These are phyloP conservation scores for Buceros bicornis DNA, from an alignment of 2,797 vertebrate species.

Conservation along the genomic window DNA sequence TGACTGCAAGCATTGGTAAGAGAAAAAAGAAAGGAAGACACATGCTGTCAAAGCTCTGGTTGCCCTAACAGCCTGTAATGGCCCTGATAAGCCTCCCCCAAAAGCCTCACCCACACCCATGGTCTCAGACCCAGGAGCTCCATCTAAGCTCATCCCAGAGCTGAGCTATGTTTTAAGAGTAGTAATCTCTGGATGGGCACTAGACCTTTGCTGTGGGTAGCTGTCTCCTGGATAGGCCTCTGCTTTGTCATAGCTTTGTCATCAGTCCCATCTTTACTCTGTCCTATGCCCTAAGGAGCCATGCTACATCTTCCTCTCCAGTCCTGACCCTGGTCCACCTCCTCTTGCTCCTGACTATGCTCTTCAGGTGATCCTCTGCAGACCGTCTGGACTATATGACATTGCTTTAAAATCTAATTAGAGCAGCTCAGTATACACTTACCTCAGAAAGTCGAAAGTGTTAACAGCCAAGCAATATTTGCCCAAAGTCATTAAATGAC, in stretches of 20 bases:
- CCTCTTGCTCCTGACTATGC: not conserved
- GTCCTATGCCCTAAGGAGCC: not conserved
- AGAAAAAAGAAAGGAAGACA: not conserved
- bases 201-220: not conserved
- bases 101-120: no score
- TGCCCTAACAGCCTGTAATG: not conserved
- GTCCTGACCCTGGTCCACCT: not conserved
- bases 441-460: constrained; percentile 63
- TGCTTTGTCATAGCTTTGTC: not conserved
- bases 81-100: not conserved
- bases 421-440: constrained; percentile 66
- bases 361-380: not conserved
- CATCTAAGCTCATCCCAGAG: not conserved
- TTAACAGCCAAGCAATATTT: constrained; percentile 54
- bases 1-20: not conserved
- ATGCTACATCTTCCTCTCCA: not conserved
- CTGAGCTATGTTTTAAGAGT: not conserved
- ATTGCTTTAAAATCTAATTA: constrained; percentile 63
- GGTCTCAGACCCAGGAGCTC: not conserved
- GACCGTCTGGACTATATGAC: constrained; percentile 20
- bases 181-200: not conserved
- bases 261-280: not conserved
- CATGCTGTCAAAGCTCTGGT: not conserved
- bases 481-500: constrained; percentile 49
- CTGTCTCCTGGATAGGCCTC: not conserved